Percentiles rank a stretch among this genome's conserved stretches.
Evolutionary conservation across 2,888 invertebrate species (phyloP).

Genomic region (Lysandra coridon): DNA sequence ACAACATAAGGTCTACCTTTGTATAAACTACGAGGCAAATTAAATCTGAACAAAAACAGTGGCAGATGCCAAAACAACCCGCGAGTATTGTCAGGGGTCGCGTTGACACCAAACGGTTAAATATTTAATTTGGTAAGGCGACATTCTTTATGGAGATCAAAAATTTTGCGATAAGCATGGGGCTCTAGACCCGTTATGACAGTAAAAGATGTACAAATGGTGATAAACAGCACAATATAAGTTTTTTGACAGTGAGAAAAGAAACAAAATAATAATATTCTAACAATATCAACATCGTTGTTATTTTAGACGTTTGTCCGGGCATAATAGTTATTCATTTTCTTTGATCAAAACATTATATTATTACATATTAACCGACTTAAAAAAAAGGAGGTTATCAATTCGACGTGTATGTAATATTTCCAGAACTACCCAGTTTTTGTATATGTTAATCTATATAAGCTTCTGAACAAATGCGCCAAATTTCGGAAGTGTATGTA

Average conservation of each 20-base stretch:
- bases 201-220: not conserved
- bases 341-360: too few relatives aligned
- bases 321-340: too few relatives aligned
- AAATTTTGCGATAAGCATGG: conserved; percentile 7
- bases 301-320: too few relatives aligned
- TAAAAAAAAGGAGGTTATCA: too few relatives aligned
- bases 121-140: conserved; percentile 34
- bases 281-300: too few relatives aligned
- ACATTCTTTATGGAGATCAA: conserved; percentile 18
- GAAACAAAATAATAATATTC: too few relatives aligned
- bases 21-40: not conserved
- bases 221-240: not conserved
- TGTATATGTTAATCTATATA: too few relatives aligned
- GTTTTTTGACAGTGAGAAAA: not conserved
- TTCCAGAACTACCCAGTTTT: too few relatives aligned
- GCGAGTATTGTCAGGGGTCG: conserved; percentile 41
- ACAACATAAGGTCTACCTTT: not conserved
- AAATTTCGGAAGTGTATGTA: too few relatives aligned
- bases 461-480: too few relatives aligned
- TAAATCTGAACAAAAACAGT: conserved; percentile 53
- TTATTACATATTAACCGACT: too few relatives aligned
- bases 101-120: conserved; percentile 47
- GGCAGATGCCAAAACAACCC: conserved; percentile 70
- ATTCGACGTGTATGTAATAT: too few relatives aligned
- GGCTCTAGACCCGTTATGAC: not conserved